Evolutionary conservation across 2,888 invertebrate genomes (phyloP), one percentile per base, ranked within the genome.

Genomic region (Leucophenga montana): DNA sequence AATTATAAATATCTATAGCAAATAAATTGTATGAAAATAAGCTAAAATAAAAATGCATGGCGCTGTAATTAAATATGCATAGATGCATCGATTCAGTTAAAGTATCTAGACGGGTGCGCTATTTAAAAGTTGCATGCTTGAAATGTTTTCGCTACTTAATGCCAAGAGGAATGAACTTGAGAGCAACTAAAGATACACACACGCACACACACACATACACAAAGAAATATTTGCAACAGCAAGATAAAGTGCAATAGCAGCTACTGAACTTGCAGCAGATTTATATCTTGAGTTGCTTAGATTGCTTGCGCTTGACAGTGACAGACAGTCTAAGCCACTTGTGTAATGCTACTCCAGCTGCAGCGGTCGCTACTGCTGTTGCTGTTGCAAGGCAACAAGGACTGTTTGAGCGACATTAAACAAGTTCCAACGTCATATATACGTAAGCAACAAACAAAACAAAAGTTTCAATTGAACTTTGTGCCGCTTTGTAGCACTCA

Each of bases 81-180:
- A 39, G 39, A n/a, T n/a, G 33, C 33, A 33, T 5, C 33, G 8
- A n/a, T 27, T 3, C 27, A 27, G 27, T 27, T 27, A 27, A 27
- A 3, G 27, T 27, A 27, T 11, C 56, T 22, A 57, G 50, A 11
- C 81, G 77, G 57, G 69, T 69, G 20, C 72, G 73, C 83, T 83
- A 82, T 78, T 68, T 68, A 27, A 62, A 68, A 68, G 78, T 77
- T 72, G 77, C 79, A 83, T 83, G 78, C 78, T 81, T 79, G 71
- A 73, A 73, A 77, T 83, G 72, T 71, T 81, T 78, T 66, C 72
- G 70, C 72, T 71, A 73, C 73, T 79, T 79, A 82, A 82, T 79
- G 81, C 79, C 81, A 83, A 83, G 81, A 78, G 81, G 83, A 82
- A 82, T 82, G 81, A 82, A 82, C 81, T 82, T 82, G 81, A 78